Evolutionary conservation across 2,797 vertebrate genomes (phyloP).

Genomic region (Siniperca obscura): DNA sequence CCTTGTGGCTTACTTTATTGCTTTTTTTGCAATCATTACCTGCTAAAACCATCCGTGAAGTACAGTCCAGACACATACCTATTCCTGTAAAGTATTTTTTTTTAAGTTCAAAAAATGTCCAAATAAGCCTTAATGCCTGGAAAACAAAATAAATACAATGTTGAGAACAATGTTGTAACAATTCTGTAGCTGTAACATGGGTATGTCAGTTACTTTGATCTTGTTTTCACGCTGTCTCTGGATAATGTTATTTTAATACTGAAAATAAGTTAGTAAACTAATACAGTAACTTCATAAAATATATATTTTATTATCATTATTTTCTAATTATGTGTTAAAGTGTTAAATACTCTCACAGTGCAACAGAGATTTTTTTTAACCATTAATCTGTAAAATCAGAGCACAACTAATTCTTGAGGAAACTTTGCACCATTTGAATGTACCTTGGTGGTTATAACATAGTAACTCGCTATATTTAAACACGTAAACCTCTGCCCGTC

Average conservation of each 20-base stretch:
- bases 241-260: neutral
- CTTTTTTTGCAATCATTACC: neutral
- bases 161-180: neutral
- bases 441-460: neutral
- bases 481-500: neutral
- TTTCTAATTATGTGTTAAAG: too few relatives aligned
- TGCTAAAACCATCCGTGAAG: neutral
- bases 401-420: neutral
- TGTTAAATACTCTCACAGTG: neutral
- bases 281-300: neutral
- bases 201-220: neutral
- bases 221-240: neutral
- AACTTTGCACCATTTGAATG: neutral
- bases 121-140: neutral
- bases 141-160: neutral
- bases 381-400: neutral
- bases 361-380: neutral
- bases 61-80: neutral
- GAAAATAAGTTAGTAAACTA: neutral
- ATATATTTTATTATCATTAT: neutral
- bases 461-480: neutral
- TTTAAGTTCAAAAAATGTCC: neutral
- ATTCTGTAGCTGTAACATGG: neutral
- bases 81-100: neutral
- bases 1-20: neutral